A percentile compares a stretch with the other conserved stretches of the same genome.
These are phyloP conservation scores for Acrobasis repandana DNA, from an alignment of 2,888 invertebrate species.

Conservation along the genomic window DNA sequence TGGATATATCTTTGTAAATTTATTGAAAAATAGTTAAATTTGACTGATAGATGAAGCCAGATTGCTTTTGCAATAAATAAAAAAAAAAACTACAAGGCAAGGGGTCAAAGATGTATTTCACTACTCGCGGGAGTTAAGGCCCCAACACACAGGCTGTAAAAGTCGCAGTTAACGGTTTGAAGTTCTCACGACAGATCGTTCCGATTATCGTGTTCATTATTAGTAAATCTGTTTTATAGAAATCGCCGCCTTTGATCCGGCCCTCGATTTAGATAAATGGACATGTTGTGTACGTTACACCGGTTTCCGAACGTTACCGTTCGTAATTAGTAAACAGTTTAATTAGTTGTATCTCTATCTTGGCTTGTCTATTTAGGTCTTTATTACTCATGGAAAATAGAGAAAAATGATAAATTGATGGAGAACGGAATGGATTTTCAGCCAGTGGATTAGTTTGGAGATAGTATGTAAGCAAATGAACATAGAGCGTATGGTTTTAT, in stretches of 20 bases:
- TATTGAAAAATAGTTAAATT: too few species aligned
- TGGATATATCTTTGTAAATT: too few species aligned
- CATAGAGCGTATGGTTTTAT: too few species aligned
- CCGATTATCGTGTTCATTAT: conserved; percentile 74
- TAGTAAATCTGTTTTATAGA: conserved; percentile 79
- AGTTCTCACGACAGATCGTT: conserved; percentile 79
- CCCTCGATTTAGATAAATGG: conserved; percentile 65
- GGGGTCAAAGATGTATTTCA: not conserved
- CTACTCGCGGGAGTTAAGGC: conserved; percentile 45
- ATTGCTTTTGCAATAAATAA: too few species aligned
- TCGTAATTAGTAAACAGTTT: conserved; percentile 58
- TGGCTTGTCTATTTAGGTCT: conserved; percentile 19
- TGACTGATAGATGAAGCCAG: too few species aligned
- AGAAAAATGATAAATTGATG: not conserved
- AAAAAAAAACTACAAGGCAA: too few species aligned
- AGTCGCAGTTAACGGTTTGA: conserved; percentile 65
- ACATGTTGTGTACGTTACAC: conserved; percentile 43
- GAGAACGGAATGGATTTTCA: too few species aligned
- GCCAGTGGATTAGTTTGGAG: too few species aligned
- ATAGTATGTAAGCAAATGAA: too few species aligned
- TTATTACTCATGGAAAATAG: not conserved
- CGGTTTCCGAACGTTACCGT: conserved; percentile 49
- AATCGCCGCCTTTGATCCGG: conserved; percentile 75
- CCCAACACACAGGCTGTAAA: conserved; percentile 64
- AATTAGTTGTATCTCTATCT: conserved; percentile 37